phyloP scores from a whole-genome alignment of 2,113 vertebrate genomes.

The Bubo scandiacus region DNA sequence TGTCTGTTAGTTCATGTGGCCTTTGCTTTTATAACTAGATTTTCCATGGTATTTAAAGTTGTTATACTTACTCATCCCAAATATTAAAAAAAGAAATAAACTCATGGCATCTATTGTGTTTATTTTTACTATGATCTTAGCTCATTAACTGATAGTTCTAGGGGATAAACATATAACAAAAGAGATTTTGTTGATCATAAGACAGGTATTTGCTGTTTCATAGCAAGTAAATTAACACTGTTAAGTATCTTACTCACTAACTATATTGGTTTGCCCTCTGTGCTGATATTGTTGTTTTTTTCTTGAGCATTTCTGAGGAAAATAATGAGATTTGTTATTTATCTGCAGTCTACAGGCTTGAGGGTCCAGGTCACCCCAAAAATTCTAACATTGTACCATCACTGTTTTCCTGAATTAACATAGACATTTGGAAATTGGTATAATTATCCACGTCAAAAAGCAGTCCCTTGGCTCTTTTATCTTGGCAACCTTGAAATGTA shows the following conservation, averaged over 20 bases:
- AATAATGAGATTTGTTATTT: not conserved
- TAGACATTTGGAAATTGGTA: not conserved
- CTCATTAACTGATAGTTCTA: not conserved
- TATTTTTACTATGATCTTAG: not conserved
- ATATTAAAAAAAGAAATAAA: not conserved
- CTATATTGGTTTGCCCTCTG: not conserved
- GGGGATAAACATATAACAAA: not conserved
- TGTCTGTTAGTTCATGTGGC: not conserved
- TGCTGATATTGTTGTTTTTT: not conserved
- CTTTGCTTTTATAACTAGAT: constrained; percentile 8
- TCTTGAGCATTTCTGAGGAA: not conserved
- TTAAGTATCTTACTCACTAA: not conserved
- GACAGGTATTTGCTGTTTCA: not conserved
- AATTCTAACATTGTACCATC: not conserved
- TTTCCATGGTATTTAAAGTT: constrained; percentile 8
- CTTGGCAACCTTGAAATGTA: constrained; percentile 11
- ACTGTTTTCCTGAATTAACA: not conserved
- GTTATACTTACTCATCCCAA: not conserved
- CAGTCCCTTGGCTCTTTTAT: not conserved
- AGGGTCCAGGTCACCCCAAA: not conserved
- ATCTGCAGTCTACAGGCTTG: not conserved
- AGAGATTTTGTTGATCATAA: not conserved
- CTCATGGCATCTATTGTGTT: not conserved
- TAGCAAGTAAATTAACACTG: not conserved
- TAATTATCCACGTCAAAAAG: not conserved